These are phyloP conservation scores for Regulus satrapa DNA, from an alignment of 2,113 vertebrate genomes.

Conservation along the genomic window DNA sequence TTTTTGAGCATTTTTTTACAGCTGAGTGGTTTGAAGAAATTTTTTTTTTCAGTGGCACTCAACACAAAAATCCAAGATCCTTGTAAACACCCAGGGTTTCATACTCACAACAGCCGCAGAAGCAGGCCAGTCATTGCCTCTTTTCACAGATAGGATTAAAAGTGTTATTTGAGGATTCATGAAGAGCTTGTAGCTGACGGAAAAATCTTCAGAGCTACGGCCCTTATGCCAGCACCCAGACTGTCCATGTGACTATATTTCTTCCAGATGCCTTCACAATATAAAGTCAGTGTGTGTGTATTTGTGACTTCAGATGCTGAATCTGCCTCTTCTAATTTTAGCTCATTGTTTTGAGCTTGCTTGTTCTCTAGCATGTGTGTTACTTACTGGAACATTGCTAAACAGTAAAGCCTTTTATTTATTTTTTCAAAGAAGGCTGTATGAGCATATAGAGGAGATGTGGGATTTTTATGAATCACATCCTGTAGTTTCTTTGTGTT, in stretches of 20 bases:
- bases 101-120: background rate
- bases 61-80: background rate
- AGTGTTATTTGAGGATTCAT: background rate
- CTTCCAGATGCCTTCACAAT: constrained; percentile 50
- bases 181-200: background rate
- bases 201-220: constrained; percentile 9
- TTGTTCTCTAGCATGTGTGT: constrained; percentile 32
- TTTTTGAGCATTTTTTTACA: background rate
- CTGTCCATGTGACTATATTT: constrained; percentile 43
- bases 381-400: constrained; percentile 60
- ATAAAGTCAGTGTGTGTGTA: constrained; percentile 15
- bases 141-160: background rate
- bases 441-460: constrained; percentile 64
- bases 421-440: constrained; percentile 62
- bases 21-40: background rate
- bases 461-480: constrained; percentile 80
- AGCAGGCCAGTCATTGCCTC: background rate
- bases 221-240: background rate
- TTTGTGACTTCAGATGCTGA: constrained; percentile 49
- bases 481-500: constrained; percentile 70
- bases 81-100: background rate
- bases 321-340: constrained; percentile 47
- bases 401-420: constrained; percentile 68
- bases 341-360: constrained; percentile 35
- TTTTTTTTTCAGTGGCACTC: background rate